Conservation (phyloP, 2,797 vertebrate genomes). For the Chromobotia macracanthus region DNA sequence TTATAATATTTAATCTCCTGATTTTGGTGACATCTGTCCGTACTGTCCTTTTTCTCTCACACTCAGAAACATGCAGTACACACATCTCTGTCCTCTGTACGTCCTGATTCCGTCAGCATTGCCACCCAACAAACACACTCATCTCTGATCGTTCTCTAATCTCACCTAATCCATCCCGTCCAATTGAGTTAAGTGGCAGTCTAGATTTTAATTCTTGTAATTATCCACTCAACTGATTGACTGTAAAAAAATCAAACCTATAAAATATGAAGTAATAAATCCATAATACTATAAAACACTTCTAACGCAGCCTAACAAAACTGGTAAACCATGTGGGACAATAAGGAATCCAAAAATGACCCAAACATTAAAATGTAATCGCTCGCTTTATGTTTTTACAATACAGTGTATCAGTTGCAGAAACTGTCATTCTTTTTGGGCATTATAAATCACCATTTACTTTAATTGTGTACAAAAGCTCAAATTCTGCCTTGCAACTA, state of each 20-base stretch:
- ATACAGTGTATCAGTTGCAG: too few relatives aligned
- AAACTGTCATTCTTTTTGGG: too few relatives aligned
- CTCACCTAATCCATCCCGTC: constrained; percentile 59
- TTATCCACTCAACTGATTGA: constrained; percentile 69
- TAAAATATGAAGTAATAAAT: constrained; percentile 22
- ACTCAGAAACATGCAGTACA: neutral
- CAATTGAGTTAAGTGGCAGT: constrained; percentile 67
- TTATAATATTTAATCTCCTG: constrained; percentile 55
- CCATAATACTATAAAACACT: constrained; percentile 17
- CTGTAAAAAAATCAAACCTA: constrained; percentile 62
- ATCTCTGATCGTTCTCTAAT: constrained; percentile 58
- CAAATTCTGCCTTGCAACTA: too few relatives aligned
- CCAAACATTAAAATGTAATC: neutral
- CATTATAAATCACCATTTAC: too few relatives aligned
- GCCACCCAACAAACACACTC: constrained; percentile 45
- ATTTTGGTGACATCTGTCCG: constrained; percentile 68
- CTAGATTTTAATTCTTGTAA: constrained; percentile 63
- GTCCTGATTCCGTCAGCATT: constrained; percentile 51
- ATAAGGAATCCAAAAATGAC: neutral
- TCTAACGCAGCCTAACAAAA: constrained; percentile 25
- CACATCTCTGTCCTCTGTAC: constrained; percentile 47
- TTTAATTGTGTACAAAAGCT: too few relatives aligned
- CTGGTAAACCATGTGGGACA: neutral
- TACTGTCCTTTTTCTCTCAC: constrained; percentile 21
- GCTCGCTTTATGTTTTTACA: too few relatives aligned